Evolutionary conservation across 2,113 vertebrate genomes (phyloP), one percentile per base, ranked within the genome.

Genomic region (Prunella himalayana): DNA sequence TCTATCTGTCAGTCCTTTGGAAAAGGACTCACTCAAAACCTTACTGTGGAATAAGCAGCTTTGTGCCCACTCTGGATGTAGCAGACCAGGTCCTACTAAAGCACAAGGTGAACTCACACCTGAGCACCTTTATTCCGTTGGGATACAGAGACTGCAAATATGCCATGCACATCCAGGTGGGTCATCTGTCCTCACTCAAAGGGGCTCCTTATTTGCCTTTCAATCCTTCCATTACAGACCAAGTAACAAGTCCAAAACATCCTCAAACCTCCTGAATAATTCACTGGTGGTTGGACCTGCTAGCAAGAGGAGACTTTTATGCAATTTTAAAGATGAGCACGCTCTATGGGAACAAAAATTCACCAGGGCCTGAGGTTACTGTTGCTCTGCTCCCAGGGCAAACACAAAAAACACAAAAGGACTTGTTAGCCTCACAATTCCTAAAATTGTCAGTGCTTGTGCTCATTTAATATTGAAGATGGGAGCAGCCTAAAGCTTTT

Each of bases 81-180:
- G 64, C 1, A 63, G 42, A 47, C 21, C 17, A 79, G 54, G 41
- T 51, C 31, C 41, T 47, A 8, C 3, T 9, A 50, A 71, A 10
- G 21, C 73, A 85, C 33, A 61, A 37, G 53, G 39, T 14, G 49
- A 73, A 66, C 14, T 68, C 60, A 11, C 4, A 33, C 37, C 60
- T 5, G 15, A 71, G 37, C 6, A 37, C 15, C 16, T 47, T 45
- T 60, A 30, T 41, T 84, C 69, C 0, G 0, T 0, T 60, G 33
- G 44, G 42, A 88, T 16, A 50, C 0, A 42, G 59, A 71, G 33
- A 54, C 10, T 59, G 65, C 41, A 77, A 77, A 81, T 0, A 2
- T 5, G 42, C 23, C 11, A 33, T 0, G 0, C 30, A 27, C 1
- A 1, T n/a, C 24, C 42, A 27, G 30, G 21, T 25, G 24, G 39